These are phyloP conservation scores for Pogoniulus pusillus DNA, from an alignment of 2,797 vertebrate genomes.

Conservation along the genomic window DNA sequence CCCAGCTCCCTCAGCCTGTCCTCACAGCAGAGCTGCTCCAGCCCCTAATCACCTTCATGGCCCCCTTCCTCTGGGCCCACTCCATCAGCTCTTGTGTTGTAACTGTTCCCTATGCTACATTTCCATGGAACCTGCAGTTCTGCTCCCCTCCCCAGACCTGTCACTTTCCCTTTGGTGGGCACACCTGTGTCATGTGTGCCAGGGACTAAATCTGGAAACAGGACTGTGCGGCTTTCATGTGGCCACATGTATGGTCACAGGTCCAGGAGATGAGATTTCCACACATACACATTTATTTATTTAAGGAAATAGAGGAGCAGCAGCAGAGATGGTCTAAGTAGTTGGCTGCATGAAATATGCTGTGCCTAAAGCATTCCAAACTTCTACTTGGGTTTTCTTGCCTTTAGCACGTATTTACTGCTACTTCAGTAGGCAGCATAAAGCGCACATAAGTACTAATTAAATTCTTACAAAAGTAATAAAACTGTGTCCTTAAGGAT, in stretches of 20 bases:
- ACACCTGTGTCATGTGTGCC: neutral
- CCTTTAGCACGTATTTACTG: neutral
- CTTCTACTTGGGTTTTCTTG: neutral
- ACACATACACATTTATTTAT: neutral
- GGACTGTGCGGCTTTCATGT: neutral
- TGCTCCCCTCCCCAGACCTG: neutral
- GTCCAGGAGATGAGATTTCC: neutral
- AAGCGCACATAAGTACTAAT: slow-evolving; percentile 20
- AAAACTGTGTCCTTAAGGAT: slow-evolving; percentile 52
- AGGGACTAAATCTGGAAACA: neutral
- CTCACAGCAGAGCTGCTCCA: no score
- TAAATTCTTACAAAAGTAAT: slow-evolving; percentile 49
- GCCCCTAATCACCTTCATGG: no score
- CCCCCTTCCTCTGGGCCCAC: no score
- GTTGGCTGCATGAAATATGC: neutral
- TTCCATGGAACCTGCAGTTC: neutral
- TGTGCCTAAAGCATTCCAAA: neutral
- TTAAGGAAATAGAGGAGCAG: neutral
- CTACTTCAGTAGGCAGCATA: neutral
- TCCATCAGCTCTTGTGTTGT: no score
- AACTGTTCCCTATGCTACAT: neutral
- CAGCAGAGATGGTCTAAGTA: neutral
- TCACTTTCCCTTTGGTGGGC: neutral
- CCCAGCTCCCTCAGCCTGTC: no score
- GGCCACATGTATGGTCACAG: neutral